Conservation (phyloP, 2,113 vertebrate genomes). For the Eubucco bourcierii region DNA sequence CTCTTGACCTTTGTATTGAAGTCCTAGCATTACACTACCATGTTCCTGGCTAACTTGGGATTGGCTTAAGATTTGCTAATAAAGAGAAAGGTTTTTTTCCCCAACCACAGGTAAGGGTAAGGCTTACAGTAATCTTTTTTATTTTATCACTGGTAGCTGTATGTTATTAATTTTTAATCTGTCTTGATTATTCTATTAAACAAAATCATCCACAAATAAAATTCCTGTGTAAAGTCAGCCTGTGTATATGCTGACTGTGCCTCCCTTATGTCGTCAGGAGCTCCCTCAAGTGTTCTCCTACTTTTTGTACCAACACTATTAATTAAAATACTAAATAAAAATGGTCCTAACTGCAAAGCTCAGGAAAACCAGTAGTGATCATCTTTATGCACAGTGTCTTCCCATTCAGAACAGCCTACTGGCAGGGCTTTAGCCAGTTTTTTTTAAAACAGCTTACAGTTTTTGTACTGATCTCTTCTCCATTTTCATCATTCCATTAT, state of each 20-base stretch:
- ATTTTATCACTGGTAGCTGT: not conserved
- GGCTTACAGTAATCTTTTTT: not conserved
- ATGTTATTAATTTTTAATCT: not conserved
- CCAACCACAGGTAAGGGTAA: not conserved
- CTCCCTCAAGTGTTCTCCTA: not conserved
- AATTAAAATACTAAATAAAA: conserved; percentile 57
- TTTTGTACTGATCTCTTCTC: not conserved
- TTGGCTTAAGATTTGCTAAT: not conserved
- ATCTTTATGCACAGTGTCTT: not conserved
- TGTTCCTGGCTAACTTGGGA: not conserved
- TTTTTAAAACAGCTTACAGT: not conserved
- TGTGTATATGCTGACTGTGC: not conserved
- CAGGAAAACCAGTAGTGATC: not conserved
- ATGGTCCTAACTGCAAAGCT: not conserved
- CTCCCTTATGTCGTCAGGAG: not conserved
- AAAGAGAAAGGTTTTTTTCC: not conserved
- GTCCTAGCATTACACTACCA: not conserved
- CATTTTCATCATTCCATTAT: not conserved
- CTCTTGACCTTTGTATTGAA: not conserved
- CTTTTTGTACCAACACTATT: conserved; percentile 14
- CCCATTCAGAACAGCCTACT: not conserved
- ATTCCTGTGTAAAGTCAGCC: not conserved
- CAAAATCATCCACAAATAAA: not conserved
- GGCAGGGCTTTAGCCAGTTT: not conserved
- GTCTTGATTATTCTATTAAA: not conserved